A percentile compares a stretch with the other conserved stretches of the same genome.
Conservation (phyloP, 2,113 vertebrate genomes). For the Castor canadensis region DNA sequence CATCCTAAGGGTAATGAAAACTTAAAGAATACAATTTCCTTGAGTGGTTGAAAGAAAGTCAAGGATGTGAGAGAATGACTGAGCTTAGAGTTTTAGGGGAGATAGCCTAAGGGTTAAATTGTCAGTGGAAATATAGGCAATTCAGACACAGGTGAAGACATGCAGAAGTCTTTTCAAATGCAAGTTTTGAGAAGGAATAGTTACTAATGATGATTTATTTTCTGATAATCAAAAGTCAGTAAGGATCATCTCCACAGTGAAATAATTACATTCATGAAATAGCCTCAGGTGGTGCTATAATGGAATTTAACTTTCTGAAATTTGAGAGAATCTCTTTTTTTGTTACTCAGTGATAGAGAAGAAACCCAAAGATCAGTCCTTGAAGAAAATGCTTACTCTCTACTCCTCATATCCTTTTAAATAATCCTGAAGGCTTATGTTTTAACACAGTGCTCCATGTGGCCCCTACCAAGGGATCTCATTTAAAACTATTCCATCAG, state of each 20-base stretch:
- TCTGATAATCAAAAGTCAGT: neutral
- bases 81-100: neutral
- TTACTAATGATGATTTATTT: neutral
- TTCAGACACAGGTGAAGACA: neutral
- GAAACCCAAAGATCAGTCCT: neutral
- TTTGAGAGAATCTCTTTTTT: neutral
- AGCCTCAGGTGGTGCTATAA: neutral
- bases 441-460: neutral
- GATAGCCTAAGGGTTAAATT: accelerated
- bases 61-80: accelerated
- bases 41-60: neutral
- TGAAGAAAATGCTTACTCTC: neutral
- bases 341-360: neutral
- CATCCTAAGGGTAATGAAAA: neutral
- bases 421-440: neutral
- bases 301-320: neutral
- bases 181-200: neutral
- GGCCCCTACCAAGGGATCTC: neutral
- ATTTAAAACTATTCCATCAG: neutral
- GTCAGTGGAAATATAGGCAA: neutral
- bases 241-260: neutral
- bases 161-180: neutral
- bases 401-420: neutral
- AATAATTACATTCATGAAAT: neutral
- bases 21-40: neutral